These are phyloP conservation scores for Leptinotarsa tumamoca DNA, from an alignment of 2,888 invertebrate species.

Conservation along the genomic window DNA sequence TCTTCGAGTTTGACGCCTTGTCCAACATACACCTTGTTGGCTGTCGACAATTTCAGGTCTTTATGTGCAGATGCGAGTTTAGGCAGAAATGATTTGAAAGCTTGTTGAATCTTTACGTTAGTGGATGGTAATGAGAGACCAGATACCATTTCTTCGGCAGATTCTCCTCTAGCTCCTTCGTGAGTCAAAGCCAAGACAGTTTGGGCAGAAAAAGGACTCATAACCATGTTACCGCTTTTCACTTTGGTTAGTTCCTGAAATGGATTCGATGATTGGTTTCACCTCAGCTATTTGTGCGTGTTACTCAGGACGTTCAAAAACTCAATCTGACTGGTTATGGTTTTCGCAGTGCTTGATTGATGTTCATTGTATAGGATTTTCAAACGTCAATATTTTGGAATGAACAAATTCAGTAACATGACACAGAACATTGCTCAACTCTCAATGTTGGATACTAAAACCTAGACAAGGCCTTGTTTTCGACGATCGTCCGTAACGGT, in stretches of 20 bases:
- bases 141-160: constrained; percentile 51
- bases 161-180: constrained; percentile 57
- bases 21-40: constrained; percentile 74
- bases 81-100: constrained; percentile 43
- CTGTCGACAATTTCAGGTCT: constrained; percentile 51
- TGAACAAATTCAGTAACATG: no score
- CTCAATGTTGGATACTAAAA: no score
- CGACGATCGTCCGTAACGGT: no score
- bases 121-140: constrained; percentile 49
- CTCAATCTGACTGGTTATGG: no score
- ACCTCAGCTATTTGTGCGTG: no score
- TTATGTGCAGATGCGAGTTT: constrained; percentile 43
- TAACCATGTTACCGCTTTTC: constrained; percentile 52
- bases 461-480: no score
- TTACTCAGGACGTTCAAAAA: no score
- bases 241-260: constrained; percentile 42
- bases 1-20: constrained; percentile 68
- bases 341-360: no score
- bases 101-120: constrained; percentile 33
- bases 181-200: constrained; percentile 56
- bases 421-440: no score
- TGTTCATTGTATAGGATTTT: no score
- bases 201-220: constrained; percentile 59
- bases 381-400: no score
- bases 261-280: neutral